A percentile compares a stretch with the other conserved stretches of the same genome.
Conservation (phyloP, 1,140 invertebrate genomes). For the Formica selysi region DNA sequence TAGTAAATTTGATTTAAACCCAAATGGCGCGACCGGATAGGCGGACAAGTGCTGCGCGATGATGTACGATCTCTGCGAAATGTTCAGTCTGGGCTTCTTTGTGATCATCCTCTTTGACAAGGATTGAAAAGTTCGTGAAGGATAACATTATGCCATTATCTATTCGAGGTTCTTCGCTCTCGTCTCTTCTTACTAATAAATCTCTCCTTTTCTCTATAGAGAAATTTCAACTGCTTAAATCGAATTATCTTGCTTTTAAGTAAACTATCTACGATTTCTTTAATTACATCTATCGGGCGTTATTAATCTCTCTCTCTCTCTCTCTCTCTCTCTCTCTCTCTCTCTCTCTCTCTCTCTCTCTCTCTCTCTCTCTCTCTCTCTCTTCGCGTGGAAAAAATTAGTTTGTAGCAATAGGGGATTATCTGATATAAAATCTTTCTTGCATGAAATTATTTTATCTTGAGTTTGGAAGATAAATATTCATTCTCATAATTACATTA, state of each 20-base stretch:
- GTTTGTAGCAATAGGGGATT: neutral
- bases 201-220: neutral
- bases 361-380: no score
- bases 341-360: no score
- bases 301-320: no score
- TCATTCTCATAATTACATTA: neutral
- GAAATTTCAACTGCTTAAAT: neutral
- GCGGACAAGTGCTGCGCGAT: constrained; percentile 73
- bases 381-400: neutral
- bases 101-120: constrained; percentile 55
- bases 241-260: constrained; percentile 6
- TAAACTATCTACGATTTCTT: neutral
- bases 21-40: constrained; percentile 75
- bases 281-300: neutral
- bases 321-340: no score
- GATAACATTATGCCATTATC: constrained; percentile 28
- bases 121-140: constrained; percentile 57
- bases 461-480: neutral
- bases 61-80: constrained; percentile 76
- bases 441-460: neutral
- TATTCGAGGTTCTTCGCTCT: neutral
- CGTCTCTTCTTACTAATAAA: neutral
- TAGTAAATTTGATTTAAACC: constrained; percentile 80
- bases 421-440: no score
- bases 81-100: constrained; percentile 56